Evolutionary conservation across 2,888 invertebrate genomes (phyloP).

Genomic region (Brachyptera putata): DNA sequence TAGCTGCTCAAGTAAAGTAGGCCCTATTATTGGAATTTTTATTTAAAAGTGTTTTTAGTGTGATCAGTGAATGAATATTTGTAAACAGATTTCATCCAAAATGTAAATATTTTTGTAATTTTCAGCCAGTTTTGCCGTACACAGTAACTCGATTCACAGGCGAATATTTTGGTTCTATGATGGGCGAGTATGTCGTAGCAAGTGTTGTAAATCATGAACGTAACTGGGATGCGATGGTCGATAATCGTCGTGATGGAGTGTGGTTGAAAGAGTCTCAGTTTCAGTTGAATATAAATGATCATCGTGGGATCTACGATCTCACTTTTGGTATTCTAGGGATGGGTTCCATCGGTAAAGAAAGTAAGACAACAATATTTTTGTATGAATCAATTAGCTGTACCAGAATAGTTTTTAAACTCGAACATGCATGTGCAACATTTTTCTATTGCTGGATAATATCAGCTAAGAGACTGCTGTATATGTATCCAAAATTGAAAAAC

Average conservation of each 20-base stretch:
- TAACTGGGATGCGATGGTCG: conserved; percentile 41
- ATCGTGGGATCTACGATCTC: conserved; percentile 47
- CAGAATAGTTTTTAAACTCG: neutral
- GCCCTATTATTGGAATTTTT: no score
- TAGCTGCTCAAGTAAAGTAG: no score
- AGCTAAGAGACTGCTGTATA: no score
- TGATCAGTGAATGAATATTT: no score
- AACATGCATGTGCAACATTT: neutral
- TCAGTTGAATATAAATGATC: conserved; percentile 29
- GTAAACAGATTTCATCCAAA: no score
- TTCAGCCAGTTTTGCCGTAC: conserved; percentile 36
- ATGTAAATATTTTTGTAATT: no score
- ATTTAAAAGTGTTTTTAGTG: no score
- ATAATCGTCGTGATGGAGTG: conserved; percentile 41
- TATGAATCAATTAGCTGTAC: neutral
- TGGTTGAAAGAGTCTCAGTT: conserved; percentile 45
- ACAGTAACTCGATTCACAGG: conserved; percentile 47
- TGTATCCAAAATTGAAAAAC: no score
- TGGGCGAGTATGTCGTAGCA: conserved; percentile 51
- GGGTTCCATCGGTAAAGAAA: conserved; percentile 51
- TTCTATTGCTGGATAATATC: no score
- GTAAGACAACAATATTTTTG: conserved; percentile 42
- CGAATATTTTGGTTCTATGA: conserved; percentile 46
- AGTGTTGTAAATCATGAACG: conserved; percentile 50
- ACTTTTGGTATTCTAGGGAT: conserved; percentile 52